A percentile compares a stretch with the other conserved stretches of the same genome.
Conservation (phyloP, 2,888 invertebrate genomes). For the Rhabditoides inermis region DNA sequence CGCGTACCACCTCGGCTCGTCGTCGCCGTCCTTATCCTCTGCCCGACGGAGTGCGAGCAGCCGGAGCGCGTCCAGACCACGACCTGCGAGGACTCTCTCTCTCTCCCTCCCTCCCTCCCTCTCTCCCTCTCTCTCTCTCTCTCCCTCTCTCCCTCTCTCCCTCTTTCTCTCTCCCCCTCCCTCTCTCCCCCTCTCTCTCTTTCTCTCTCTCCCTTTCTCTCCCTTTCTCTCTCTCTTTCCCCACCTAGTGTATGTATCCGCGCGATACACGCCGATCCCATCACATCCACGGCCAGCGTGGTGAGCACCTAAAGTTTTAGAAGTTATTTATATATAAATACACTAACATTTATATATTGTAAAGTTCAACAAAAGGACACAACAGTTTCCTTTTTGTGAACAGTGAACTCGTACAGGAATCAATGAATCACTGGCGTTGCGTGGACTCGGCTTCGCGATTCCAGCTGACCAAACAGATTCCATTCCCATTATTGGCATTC, state of each 20-base stretch:
- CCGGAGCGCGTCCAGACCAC: background rate
- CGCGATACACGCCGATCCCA: constrained; percentile 38
- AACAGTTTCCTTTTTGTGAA: too few species aligned
- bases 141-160: background rate
- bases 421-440: too few species aligned
- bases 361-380: too few species aligned
- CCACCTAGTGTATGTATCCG: constrained; percentile 25
- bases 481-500: too few species aligned
- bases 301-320: too few species aligned
- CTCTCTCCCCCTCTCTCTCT: background rate
- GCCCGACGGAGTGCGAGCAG: too few species aligned
- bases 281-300: constrained; percentile 32
- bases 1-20: background rate
- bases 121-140: background rate
- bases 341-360: too few species aligned
- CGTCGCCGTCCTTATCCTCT: too few species aligned
- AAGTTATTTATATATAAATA: too few species aligned
- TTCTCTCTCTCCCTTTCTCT: background rate
- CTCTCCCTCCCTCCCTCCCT: background rate
- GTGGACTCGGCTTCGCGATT: too few species aligned
- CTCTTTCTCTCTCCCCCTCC: background rate
- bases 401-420: too few species aligned
- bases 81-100: background rate
- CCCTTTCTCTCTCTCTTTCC: background rate
- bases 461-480: too few species aligned